A percentile compares a stretch with the other conserved stretches of the same genome.
These are phyloP conservation scores for zebrafish (Danio rerio) DNA, from an alignment of 2,113 vertebrate species.

Conservation along the genomic window GRCz12tu NC_133176.1:7742001-7742500, in stretches of 20 bases:
- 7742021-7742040: slow-evolving; percentile 92
- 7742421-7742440: background rate
- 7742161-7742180: background rate
- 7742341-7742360: background rate
- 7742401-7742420: background rate
- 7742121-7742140: background rate
- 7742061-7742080: slow-evolving; percentile 91
- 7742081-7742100: slow-evolving; percentile 96
- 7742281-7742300: background rate
- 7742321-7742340: background rate
- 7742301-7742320: background rate
- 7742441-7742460: no score
- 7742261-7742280: slow-evolving; percentile 28
- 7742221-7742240: slow-evolving; percentile 15
- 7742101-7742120: slow-evolving; percentile 83
- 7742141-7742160: background rate
- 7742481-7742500: no score
- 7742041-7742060: slow-evolving; percentile 87
- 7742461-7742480: no score
- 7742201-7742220: background rate
- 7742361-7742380: background rate
- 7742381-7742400: background rate
- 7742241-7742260: slow-evolving; percentile 16
- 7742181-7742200: background rate
- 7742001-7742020: slow-evolving; percentile 94